phyloP scores from a whole-genome alignment of 2,797 vertebrate species.

The Gallinago nigripennis region DNA sequence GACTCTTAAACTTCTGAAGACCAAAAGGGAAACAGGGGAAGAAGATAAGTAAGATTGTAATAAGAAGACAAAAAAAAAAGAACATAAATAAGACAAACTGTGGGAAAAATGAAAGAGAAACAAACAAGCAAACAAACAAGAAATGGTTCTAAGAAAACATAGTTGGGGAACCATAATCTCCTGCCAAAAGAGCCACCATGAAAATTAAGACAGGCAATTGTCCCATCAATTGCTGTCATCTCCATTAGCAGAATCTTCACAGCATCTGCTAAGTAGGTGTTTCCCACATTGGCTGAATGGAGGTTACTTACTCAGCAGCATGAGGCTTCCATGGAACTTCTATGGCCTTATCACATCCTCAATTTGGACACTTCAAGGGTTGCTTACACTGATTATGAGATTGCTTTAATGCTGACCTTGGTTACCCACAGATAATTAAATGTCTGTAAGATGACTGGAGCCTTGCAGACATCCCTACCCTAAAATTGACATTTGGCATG shows the following conservation, averaged over 20 bases:
- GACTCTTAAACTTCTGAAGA: background rate
- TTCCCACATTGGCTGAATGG: background rate
- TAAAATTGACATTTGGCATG: background rate
- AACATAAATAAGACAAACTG: background rate
- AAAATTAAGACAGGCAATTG: background rate
- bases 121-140: no score
- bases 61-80: background rate
- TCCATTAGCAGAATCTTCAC: background rate
- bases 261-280: background rate
- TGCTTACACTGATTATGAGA: background rate
- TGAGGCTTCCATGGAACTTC: fast-evolving
- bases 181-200: background rate
- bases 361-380: background rate
- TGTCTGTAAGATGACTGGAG: fast-evolving
- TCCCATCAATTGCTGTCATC: background rate
- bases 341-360: background rate
- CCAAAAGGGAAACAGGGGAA: background rate
- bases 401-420: background rate
- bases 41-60: no score
- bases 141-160: background rate
- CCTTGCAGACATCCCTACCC: background rate
- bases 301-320: background rate
- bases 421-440: background rate
- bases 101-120: fast-evolving
- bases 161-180: background rate